Base-by-base conservation (phyloP, 2,797 vertebrate species). In the Crocodylus rhombifer region DNA sequence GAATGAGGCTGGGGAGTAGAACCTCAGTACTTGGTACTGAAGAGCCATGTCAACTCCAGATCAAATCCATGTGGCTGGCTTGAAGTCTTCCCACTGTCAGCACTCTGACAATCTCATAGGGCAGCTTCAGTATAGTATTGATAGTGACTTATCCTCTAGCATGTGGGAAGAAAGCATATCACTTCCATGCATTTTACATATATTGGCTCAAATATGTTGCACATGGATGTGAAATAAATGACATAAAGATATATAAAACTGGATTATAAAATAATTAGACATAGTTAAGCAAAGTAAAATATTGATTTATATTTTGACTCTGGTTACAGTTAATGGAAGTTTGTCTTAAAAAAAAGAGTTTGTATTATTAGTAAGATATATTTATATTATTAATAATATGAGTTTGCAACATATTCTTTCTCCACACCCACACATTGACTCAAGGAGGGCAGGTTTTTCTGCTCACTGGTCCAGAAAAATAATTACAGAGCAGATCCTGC, bases 271-370 rank as follows among this genome's bases (percentile, higher is more conserved):
- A 89, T 86, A 95, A 90, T 80, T 81, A 84, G 61, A 94, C 88
- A 89, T 90, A 14, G 88, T 94, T 92, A 90, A 91, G 79, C 93
- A 95, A 55, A 77, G 92, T 94, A 91, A 86, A 80, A 62, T 33
- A 91, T 42, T 58, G 71, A 62, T 88, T 77, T 42, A 60, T 88
- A 30, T 28, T 95, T 33, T 84, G 74, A 62, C 93, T 69, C 73
- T 82, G 65, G 42, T 94, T 83, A 71, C 17, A 77, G 56, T 84
- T 88, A 51, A 51, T 82, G 77, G 25, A 14, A 67, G 67, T 76
- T 79, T 91, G 23, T 63, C 0, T 3, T 6, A 4, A 11, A 12
- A 15, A 23, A 84, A 77, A 65, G 36, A n/a, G 13, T 21, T 69
- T 80, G n/a, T 85, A 56, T 69, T 67, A 69, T 20, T 74, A 33